Evolutionary conservation across 2,888 invertebrate species (phyloP), one percentile per base, ranked within the genome.

Genomic region (Morpho helenor): DNA sequence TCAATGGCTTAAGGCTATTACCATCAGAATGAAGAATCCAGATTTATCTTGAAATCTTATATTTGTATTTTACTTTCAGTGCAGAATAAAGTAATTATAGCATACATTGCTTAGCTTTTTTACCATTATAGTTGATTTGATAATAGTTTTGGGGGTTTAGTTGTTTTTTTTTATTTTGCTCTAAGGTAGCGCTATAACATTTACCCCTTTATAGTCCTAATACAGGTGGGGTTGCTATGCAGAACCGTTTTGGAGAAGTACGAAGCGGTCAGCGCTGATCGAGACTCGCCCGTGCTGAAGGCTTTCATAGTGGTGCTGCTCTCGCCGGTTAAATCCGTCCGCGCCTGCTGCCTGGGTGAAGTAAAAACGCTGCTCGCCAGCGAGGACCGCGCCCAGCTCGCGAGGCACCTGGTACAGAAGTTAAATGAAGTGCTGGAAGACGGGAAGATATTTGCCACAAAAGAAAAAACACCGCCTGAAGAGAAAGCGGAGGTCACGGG

Each of bases 151-250:
- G 31, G 31, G 31, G 31, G 3, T 39, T 47, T 43, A 40, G 47
- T 53, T 59, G 7, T 57, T 52, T 52, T 7, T 63, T 57, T 49
- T 43, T 43, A 43, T 51, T 61, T 63, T 62, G 62, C 59, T 63
- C 58, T 61, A 63, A 60, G 70, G 68, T 74, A 68, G 72, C 77
- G 69, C 82, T 85, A 80, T 80, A 75, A 68, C 72, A 74, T 75
- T 75, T 82, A 86, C 86, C 80, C 82, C 83, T 84, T 85, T 87
- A 84, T 83, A 91, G 91, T 92, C 86, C 82, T 84, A 76, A 79
- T 91, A 84, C 93, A 94, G 82, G 92, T 97, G 66, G 94, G 95
- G 84, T 88, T 94, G 70, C 91, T 97, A 69, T 94, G 95, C 74
- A 94, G 95, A 79, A 92, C 92, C 63, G 87, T 97, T 46, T 84